Base-by-base conservation (phyloP, 2,113 vertebrate species). In the Tympanuchus pallidicinctus region DNA sequence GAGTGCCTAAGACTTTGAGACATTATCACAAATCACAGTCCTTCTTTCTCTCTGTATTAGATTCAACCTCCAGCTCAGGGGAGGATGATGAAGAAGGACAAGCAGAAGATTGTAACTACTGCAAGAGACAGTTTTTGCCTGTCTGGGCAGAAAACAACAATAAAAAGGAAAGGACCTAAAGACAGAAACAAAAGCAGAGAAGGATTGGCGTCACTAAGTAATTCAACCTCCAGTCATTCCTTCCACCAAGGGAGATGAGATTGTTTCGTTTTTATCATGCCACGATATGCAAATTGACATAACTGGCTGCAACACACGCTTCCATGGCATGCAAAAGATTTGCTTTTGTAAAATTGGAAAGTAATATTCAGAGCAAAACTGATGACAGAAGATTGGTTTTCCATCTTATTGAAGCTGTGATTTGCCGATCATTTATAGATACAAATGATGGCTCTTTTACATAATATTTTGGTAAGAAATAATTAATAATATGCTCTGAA, bases 381-480 rank as follows among this genome's bases (percentile, higher is more conserved):
- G 79, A 91, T 80, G 56, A 61, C 54, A 90, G 81, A 13, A 38
- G 92, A 92, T 88, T 96, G 89, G 57, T 96, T 97, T 96, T 88
- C 90, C 80, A 6, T 95, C 86, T 94, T 72, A 91, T 94, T 96
- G 96, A 86, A 95, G 91, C 66, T 95, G 89, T 92, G 92, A 92
- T 94, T 95, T 20, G 67, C 86, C 77, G 84, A 82, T 94, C 52
- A 93, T 87, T 94, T 94, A 70, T 84, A 86, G 84, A 94, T 85
- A 94, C 45, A 90, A 97, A 92, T 72, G 54, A 92, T 95, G 45
- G 71, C 9, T 79, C 92, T 96, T 89, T 85, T 54, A 94, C 30
- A 34, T 67, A 91, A 89, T 96, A 91, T 94, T 95, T 97, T 86
- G 88, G 59, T 90, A 95, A 90, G 94, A 94, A 92, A 94, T 93